Evolutionary conservation across 2,113 vertebrate genomes (phyloP), one percentile per base, ranked within the genome.

Genomic region (Aix galericulata): DNA sequence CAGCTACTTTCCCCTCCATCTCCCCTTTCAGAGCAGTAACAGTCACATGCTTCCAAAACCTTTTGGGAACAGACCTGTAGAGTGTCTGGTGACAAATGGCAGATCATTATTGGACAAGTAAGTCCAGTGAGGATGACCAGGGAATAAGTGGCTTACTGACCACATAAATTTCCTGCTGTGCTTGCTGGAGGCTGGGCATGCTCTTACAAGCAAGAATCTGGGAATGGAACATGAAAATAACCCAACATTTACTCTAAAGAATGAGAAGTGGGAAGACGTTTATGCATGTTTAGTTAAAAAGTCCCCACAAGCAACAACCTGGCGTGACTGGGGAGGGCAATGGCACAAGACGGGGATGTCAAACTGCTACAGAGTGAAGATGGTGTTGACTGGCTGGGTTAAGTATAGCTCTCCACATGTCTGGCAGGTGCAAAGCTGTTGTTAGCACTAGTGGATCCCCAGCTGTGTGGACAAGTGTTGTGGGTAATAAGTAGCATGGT

Each of bases 371-470:
- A 8, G 20, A 42, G 69, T 31, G 74, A 86, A 87, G 81, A 73
- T 91, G 77, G 66, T 87, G 71, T 67, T 93, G 88, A 67, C 95
- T 88, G 91, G 31, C 69, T 79, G 94, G 89, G 93, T 95, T 97
- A 97, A 96, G 91, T 94, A 96, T 96, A 95, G 94, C 69, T 93
- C 88, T 91, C 77, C 83, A 78, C 89, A 53, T 87, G 96, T 82
- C 91, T 38, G 13, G 94, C 95, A 96, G 93, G 94, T 96, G 94
- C 93, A 94, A 91, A 95, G 84, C 89, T 96, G 93, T 95, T 94
- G 94, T 89, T 93, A 95, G 89, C 17, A 1, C 73, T 60, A 82
- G 69, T 73, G 89, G 94, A 96, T 89, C 66, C 80, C 81, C 93
- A 85, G 84, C 94, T 97, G 94, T 62, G 91, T 58, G 84, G 64